A percentile compares a stretch with the other conserved stretches of the same genome.
Conservation (phyloP, 2,113 vertebrate species). For the Oceanites oceanicus region DNA sequence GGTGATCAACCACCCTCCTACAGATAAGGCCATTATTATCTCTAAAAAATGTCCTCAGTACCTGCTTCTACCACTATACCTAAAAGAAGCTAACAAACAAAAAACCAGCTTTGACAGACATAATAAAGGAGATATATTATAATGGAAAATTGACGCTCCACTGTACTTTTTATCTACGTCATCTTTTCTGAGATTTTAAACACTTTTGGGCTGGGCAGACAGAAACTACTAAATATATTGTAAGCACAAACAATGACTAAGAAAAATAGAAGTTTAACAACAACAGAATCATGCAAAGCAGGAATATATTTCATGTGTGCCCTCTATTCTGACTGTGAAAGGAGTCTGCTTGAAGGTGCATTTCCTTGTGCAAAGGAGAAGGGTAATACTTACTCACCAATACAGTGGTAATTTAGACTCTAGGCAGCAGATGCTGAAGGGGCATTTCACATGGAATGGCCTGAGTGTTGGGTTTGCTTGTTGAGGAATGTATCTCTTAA, state of each 20-base stretch:
- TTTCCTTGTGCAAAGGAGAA: not conserved
- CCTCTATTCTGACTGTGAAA: not conserved
- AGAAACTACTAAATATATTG: not conserved
- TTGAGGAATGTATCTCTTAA: not conserved
- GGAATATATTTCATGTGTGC: not conserved
- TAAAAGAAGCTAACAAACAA: not conserved
- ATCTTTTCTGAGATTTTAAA: not conserved
- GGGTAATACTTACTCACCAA: not conserved
- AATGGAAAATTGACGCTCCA: not conserved
- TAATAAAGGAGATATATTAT: not conserved
- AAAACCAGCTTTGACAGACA: not conserved
- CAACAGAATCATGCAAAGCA: not conserved
- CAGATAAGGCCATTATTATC: not conserved
- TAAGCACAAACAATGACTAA: not conserved
- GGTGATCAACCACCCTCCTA: not conserved
- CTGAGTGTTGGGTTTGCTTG: not conserved
- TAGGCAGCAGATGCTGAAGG: rapidly evolving
- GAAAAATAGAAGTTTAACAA: not conserved
- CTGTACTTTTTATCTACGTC: not conserved
- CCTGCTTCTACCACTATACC: not conserved
- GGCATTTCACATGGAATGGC: not conserved
- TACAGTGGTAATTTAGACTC: not conserved
- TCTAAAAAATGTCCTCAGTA: not conserved
- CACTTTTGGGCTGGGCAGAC: not conserved
- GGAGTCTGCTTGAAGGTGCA: not conserved